Percentiles rank a stretch among this genome's conserved stretches.
These are phyloP conservation scores for Tragelaphus imberbis DNA, from an alignment of 2,113 vertebrate genomes.

Conservation along the genomic window DNA sequence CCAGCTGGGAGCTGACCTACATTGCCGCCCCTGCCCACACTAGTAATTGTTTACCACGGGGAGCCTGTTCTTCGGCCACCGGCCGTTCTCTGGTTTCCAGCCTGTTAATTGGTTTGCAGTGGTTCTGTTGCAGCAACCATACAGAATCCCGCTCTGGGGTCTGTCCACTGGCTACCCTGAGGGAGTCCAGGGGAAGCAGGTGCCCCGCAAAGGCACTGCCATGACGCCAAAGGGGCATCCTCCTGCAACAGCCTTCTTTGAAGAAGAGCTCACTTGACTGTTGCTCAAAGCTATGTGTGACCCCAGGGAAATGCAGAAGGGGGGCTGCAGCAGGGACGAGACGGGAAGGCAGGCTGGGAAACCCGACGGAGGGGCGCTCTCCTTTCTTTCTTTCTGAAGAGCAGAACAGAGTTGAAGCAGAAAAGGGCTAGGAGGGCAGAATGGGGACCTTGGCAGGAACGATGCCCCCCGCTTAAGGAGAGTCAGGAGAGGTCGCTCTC, in stretches of 20 bases:
- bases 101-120: slow-evolving; percentile 63
- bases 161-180: not conserved
- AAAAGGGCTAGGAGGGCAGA: not conserved
- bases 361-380: not conserved
- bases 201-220: not conserved
- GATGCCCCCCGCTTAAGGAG: not conserved
- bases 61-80: slow-evolving; percentile 35
- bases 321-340: fast-evolving
- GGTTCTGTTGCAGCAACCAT: slow-evolving; percentile 44
- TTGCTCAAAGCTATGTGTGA: not conserved
- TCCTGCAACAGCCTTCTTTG: not conserved
- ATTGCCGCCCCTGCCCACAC: slow-evolving; percentile 21
- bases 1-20: slow-evolving; percentile 71
- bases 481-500: not conserved
- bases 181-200: not conserved
- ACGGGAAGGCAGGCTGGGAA: not conserved
- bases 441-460: not conserved
- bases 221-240: not conserved
- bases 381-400: not conserved
- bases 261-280: not conserved
- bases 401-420: not conserved
- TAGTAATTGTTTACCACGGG: slow-evolving; percentile 56
- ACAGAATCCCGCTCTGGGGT: not conserved
- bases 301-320: not conserved
- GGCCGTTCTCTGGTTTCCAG: not conserved